These are phyloP conservation scores for Eulithis testata DNA, from an alignment of 2,888 invertebrate species.

Conservation along the genomic window DNA sequence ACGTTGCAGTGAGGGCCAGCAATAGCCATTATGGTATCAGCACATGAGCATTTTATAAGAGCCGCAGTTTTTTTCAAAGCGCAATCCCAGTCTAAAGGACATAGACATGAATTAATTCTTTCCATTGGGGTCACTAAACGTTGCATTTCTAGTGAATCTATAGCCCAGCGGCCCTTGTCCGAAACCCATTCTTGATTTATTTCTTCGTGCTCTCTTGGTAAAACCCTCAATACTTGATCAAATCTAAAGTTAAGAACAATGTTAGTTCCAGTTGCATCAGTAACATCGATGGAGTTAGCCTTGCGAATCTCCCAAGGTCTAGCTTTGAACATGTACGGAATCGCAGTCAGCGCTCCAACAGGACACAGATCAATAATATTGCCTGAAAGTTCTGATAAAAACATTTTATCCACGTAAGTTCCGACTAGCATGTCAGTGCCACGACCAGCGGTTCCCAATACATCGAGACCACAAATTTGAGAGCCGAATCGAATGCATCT, in stretches of 20 bases:
- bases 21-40: conserved; percentile 79
- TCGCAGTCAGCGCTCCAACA: conserved; percentile 98
- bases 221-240: conserved; percentile 66
- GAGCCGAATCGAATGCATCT: conserved; percentile 98
- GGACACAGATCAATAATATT: conserved; percentile 99
- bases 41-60: conserved; percentile 85
- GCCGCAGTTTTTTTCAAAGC: conserved; percentile 90
- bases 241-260: conserved; percentile 67
- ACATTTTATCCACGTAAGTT: conserved; percentile 98
- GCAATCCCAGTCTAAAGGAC: conserved; percentile 95
- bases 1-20: conserved; percentile 72
- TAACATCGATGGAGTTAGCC: conserved; percentile 83
- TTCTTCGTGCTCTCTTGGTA: conserved; percentile 74
- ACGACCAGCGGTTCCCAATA: conserved; percentile 95
- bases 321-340: conserved; percentile 97
- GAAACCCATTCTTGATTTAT: conserved; percentile 99
- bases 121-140: conserved; percentile 96
- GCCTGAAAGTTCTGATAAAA: conserved; percentile 98
- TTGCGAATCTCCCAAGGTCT: conserved; percentile 98
- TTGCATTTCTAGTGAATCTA: conserved; percentile 98
- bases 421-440: conserved; percentile 99
- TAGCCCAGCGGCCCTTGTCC: conserved; percentile 98
- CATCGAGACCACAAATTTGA: conserved; percentile 98
- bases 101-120: conserved; percentile 88
- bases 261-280: conserved; percentile 77